Evolutionary conservation across 2,113 vertebrate species (phyloP).

Genomic region (Bambusicola thoracicus): DNA sequence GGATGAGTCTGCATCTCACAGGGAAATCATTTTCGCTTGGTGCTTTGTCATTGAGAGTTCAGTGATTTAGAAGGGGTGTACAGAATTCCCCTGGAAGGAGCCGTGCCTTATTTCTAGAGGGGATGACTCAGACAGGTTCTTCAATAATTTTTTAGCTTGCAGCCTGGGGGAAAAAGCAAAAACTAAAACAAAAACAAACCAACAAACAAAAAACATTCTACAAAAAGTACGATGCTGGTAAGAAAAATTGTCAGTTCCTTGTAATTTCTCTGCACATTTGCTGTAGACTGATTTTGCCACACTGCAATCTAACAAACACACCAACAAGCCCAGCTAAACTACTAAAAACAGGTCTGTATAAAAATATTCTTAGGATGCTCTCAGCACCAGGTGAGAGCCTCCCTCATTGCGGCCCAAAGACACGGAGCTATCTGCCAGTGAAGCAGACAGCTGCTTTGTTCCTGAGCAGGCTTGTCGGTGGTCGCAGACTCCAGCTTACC

Average conservation of each 20-base stretch:
- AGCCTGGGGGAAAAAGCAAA: too few relatives aligned
- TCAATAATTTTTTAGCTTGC: not conserved
- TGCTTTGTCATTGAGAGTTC: not conserved
- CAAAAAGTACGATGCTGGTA: not conserved
- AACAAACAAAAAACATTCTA: too few relatives aligned
- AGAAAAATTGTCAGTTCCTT: not conserved
- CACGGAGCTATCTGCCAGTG: not conserved
- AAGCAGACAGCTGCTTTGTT: not conserved
- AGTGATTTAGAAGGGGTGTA: not conserved
- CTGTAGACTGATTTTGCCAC: not conserved
- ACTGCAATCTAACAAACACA: slow-evolving; percentile 1
- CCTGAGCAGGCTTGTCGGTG: not conserved
- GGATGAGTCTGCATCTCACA: not conserved
- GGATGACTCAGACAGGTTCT: not conserved
- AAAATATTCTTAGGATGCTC: not conserved
- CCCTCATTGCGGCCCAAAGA: not conserved
- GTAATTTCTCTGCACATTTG: not conserved
- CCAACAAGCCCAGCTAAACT: not conserved
- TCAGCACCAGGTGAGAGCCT: slow-evolving; percentile 11
- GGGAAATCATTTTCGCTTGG: not conserved
- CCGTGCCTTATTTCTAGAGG: not conserved
- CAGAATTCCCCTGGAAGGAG: not conserved
- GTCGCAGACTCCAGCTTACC: not conserved
- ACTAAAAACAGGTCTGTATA: not conserved
- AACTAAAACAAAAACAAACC: too few relatives aligned